Base-by-base conservation (phyloP, 2,888 invertebrate genomes). In the Synergus japonicus region DNA sequence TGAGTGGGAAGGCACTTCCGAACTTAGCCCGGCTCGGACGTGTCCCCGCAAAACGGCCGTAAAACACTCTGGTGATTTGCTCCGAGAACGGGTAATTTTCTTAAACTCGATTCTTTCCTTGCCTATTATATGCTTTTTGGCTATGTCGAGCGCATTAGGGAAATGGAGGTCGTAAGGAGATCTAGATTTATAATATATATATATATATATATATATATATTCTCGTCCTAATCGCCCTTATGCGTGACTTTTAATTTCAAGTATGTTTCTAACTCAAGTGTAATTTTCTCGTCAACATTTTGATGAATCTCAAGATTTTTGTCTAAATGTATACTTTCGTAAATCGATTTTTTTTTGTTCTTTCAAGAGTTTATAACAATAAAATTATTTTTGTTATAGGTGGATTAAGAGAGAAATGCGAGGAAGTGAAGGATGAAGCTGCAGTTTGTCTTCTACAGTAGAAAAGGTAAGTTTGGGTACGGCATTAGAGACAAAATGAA, bases 41-140 rank as follows among this genome's bases (percentile, higher is more conserved):
- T 81, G 63, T 79, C 77, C 29, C 44, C 64, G 65, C 80, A 76
- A 81, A 83, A 82, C 79, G 80, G 78, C 81, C 84, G 67, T 83
- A 85, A 83, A 84, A 84, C 80, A 81, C 76, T 80, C 76, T 58
- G 79, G 78, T 79, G 82, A 83, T 82, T 81, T 80, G 79, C 69
- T 80, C 41, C 80, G 9, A 58, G 9, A 58, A 15, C n/a, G 5
- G 58, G n/a, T 18, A 7, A 58, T 58, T 58, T 58, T 58, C 18
- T 5, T 18, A 1, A 58, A 58, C 18, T 18, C 7, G 58, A 58
- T 18, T 58, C 9, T 58, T 58, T n/a, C n/a, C 15, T 7, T 15
- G 1, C 4, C n/a, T n/a, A 8, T n/a, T 54, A 54, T 54, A 12
- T 54, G 15, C 49, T 54, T 54, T 54, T 15, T 12, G 15, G 13